A percentile compares a stretch with the other conserved stretches of the same genome.
phyloP scores from a whole-genome alignment of 2,888 invertebrate genomes.

The Cerceris rybyensis region DNA sequence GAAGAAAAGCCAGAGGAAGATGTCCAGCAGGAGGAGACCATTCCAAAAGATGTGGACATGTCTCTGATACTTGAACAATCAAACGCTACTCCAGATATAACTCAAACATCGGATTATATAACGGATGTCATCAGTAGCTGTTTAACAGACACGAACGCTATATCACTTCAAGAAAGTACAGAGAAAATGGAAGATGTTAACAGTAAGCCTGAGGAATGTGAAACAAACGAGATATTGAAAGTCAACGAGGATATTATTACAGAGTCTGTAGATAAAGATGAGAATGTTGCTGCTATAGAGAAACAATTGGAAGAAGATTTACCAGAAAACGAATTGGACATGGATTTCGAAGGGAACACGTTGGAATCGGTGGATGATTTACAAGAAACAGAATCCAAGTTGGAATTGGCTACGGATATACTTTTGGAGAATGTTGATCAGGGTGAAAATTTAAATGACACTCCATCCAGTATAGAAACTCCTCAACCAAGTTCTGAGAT shows the following conservation, averaged over 20 bases:
- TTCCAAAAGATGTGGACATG: slow-evolving; percentile 61
- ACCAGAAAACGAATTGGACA: slow-evolving; percentile 47
- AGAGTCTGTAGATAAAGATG: slow-evolving; percentile 9
- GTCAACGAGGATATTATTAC: slow-evolving; percentile 27
- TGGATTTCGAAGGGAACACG: slow-evolving; percentile 47
- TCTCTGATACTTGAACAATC: slow-evolving; percentile 60
- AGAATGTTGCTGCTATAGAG: slow-evolving; percentile 29
- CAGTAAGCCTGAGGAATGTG: slow-evolving; percentile 16
- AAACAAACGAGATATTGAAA: slow-evolving; percentile 23
- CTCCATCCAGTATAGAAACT: slow-evolving; percentile 55
- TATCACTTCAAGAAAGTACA: slow-evolving; percentile 21
- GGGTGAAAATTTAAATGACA: slow-evolving; percentile 54
- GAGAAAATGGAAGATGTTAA: slow-evolving; percentile 17
- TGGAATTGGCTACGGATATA: slow-evolving; percentile 64
- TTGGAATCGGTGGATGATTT: slow-evolving; percentile 49
- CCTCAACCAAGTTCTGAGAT: slow-evolving; percentile 71
- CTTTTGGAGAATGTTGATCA: slow-evolving; percentile 52
- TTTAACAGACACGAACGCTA: slow-evolving; percentile 38
- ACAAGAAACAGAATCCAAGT: slow-evolving; percentile 54
- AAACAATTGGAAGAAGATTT: slow-evolving; percentile 37
- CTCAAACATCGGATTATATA: slow-evolving; percentile 57
- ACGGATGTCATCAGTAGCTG: slow-evolving; percentile 60
- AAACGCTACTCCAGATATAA: slow-evolving; percentile 35
- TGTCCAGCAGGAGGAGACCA: slow-evolving; percentile 41
- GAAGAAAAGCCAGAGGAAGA: slow-evolving; percentile 29